phyloP scores from a whole-genome alignment of 2,888 invertebrate genomes.

The Chloromyia formosa region DNA sequence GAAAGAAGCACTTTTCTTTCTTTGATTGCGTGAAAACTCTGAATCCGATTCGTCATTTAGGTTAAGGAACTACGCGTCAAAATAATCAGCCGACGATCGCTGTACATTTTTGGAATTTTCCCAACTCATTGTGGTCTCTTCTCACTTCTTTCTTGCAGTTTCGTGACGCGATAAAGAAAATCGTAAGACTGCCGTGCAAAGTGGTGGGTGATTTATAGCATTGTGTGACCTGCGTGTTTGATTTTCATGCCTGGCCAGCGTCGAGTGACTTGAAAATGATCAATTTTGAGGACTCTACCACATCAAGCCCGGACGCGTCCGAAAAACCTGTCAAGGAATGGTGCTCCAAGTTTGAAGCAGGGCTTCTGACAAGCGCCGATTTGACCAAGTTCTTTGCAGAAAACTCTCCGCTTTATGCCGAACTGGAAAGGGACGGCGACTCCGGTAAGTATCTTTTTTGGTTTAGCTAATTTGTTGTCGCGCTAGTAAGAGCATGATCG shows the following conservation, averaged over 20 bases:
- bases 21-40: slow-evolving; percentile 26
- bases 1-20: slow-evolving; percentile 44
- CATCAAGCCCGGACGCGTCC: slow-evolving; percentile 33
- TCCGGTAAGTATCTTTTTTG: slow-evolving; percentile 57
- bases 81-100: neutral
- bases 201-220: neutral
- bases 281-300: slow-evolving; percentile 46
- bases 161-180: slow-evolving; percentile 26
- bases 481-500: too few species aligned
- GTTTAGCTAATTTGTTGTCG: neutral
- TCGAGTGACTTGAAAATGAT: slow-evolving; percentile 43
- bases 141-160: slow-evolving; percentile 18
- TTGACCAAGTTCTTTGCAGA: slow-evolving; percentile 61
- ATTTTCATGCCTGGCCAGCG: slow-evolving; percentile 28
- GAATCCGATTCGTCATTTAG: slow-evolving; percentile 31
- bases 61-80: slow-evolving; percentile 35
- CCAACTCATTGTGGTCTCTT: slow-evolving; percentile 30
- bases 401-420: slow-evolving; percentile 61
- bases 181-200: neutral
- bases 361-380: slow-evolving; percentile 58
- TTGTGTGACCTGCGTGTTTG: neutral
- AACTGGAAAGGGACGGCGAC: slow-evolving; percentile 58
- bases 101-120: slow-evolving; percentile 18
- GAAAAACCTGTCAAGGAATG: slow-evolving; percentile 60
- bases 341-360: slow-evolving; percentile 61